Evolutionary conservation across 2,797 vertebrate genomes (phyloP).

Genomic region (Thunnus albacares): DNA sequence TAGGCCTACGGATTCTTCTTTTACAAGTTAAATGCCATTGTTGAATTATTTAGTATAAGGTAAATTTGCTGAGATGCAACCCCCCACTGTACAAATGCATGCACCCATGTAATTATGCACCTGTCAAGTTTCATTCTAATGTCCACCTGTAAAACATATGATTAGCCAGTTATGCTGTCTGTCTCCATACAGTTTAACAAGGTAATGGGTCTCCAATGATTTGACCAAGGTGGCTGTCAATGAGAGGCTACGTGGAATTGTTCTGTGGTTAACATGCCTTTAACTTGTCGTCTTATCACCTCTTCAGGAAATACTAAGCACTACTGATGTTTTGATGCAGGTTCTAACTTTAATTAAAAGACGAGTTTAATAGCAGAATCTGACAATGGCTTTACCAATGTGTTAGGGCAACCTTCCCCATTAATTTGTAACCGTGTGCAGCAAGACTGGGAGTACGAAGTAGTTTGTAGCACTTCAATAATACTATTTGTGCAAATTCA

Average conservation of each 20-base stretch:
- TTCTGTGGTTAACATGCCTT: slow-evolving; percentile 1
- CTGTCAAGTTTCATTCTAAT: slow-evolving; percentile 27
- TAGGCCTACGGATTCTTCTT: background rate
- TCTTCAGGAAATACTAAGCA: slow-evolving; percentile 15
- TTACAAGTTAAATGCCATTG: background rate
- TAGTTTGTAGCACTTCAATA: slow-evolving; percentile 54
- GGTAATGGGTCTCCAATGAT: slow-evolving; percentile 33
- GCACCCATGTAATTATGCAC: slow-evolving; percentile 22
- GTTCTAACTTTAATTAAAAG: background rate
- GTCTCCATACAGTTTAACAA: slow-evolving; percentile 20
- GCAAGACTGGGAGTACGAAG: slow-evolving; percentile 12
- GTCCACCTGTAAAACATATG: background rate
- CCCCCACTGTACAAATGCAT: background rate
- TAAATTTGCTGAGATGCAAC: slow-evolving; percentile 9
- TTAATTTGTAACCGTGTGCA: background rate
- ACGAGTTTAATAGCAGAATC: no score
- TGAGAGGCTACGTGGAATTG: background rate
- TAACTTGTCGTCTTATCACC: background rate
- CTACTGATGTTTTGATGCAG: slow-evolving; percentile 8
- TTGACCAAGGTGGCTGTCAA: slow-evolving; percentile 19
- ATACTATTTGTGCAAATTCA: slow-evolving; percentile 49
- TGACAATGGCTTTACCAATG: no score
- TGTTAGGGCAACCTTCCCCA: background rate
- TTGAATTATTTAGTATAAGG: background rate
- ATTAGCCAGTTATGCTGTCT: slow-evolving; percentile 7